phyloP scores from a whole-genome alignment of 2,888 invertebrate species.

The Rotaria socialis region DNA sequence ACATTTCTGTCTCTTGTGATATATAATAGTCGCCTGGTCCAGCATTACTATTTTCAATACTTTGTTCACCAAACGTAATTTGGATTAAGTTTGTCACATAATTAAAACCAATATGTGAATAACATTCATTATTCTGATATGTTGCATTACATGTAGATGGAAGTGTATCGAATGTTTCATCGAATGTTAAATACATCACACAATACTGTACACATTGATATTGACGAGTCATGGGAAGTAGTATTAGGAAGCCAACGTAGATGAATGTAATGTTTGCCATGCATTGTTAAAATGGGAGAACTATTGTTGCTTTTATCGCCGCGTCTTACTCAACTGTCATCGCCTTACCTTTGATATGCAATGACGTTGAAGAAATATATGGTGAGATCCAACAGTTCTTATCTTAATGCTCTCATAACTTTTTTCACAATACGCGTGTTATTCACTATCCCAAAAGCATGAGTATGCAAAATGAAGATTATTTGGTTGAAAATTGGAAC shows the following conservation, averaged over 20 bases:
- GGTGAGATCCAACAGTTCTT: too few relatives aligned
- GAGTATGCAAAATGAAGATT: too few relatives aligned
- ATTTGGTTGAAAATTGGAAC: too few relatives aligned
- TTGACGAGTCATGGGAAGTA: neutral
- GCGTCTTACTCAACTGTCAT: neutral
- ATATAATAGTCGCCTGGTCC: neutral
- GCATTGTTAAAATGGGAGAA: neutral
- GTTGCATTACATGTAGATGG: neutral
- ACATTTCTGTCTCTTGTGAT: constrained; percentile 11
- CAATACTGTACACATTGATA: neutral
- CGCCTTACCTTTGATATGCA: neutral
- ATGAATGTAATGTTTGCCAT: neutral
- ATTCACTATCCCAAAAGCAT: too few relatives aligned
- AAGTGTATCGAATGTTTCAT: neutral
- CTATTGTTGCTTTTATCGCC: neutral
- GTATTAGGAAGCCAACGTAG: neutral
- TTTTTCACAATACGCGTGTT: too few relatives aligned
- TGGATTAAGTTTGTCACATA: neutral
- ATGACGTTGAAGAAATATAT: too few relatives aligned
- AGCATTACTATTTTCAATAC: neutral
- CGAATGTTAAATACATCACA: neutral
- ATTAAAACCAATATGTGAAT: neutral
- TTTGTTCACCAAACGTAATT: neutral
- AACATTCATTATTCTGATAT: neutral
- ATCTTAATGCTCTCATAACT: too few relatives aligned